A percentile compares a stretch with the other conserved stretches of the same genome.
These are phyloP conservation scores for Lagodon rhomboides DNA, from an alignment of 2,797 vertebrate genomes.

Conservation along the genomic window DNA sequence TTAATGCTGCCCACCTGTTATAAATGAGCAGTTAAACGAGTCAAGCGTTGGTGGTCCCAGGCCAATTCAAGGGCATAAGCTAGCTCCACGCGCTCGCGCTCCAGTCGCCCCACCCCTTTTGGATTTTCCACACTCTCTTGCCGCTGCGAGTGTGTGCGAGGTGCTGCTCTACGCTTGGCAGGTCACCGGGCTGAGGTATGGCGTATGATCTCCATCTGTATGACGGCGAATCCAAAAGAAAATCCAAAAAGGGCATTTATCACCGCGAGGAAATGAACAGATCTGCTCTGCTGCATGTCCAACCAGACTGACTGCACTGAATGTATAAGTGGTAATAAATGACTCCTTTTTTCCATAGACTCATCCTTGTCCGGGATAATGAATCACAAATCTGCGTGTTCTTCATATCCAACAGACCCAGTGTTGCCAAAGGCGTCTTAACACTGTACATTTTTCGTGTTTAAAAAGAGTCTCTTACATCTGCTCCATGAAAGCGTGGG, in stretches of 20 bases:
- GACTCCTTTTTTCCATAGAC: conserved; percentile 61
- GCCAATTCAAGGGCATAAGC: conserved; percentile 78
- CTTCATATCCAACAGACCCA: conserved; percentile 49
- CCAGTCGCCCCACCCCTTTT: conserved; percentile 9
- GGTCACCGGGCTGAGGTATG: conserved; percentile 57
- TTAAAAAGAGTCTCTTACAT: conserved; percentile 64
- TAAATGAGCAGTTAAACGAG: conserved; percentile 82
- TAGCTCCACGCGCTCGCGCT: conserved; percentile 47
- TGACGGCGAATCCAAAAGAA: conserved; percentile 63
- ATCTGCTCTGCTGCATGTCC: conserved; percentile 66
- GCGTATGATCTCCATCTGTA: conserved; percentile 56
- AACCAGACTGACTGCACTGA: conserved; percentile 57
- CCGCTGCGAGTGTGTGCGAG: conserved; percentile 36
- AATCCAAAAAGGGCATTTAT: conserved; percentile 78
- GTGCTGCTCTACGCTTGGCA: conserved; percentile 46
- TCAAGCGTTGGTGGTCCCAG: conserved; percentile 75
- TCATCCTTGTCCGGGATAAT: conserved; percentile 55
- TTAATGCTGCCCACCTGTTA: conserved; percentile 81
- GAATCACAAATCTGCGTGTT: conserved; percentile 61
- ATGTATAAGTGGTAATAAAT: conserved; percentile 72
- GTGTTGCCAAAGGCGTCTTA: conserved; percentile 40
- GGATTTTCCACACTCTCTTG: conserved; percentile 31
- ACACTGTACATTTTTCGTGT: conserved; percentile 52
- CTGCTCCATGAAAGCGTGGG: conserved; percentile 45
- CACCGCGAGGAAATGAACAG: conserved; percentile 72